A percentile compares a stretch with the other conserved stretches of the same genome.
phyloP scores from a whole-genome alignment of 2,797 vertebrate species.

The Gallirallus australis region DNA sequence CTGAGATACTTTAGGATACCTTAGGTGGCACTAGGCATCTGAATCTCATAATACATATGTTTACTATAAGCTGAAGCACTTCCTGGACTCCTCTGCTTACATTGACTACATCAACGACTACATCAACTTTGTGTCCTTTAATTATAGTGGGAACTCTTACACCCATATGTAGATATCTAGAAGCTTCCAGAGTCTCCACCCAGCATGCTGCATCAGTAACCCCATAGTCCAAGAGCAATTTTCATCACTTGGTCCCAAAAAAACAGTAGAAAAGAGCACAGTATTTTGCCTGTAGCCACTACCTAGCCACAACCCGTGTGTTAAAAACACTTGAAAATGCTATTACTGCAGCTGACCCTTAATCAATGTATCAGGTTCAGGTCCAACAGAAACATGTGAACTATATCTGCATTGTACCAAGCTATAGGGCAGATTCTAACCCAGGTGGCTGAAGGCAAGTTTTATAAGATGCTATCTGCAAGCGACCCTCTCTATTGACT shows the following conservation, averaged over 20 bases:
- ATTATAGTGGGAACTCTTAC: not conserved
- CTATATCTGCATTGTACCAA: not conserved
- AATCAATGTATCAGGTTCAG: not conserved
- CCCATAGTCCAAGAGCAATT: not conserved
- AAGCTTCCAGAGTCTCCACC: not conserved
- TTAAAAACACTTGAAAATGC: not conserved
- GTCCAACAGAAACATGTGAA: not conserved
- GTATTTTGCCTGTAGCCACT: not conserved
- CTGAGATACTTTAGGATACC: not conserved
- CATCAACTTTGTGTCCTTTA: not conserved
- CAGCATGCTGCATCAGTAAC: not conserved
- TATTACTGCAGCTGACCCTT: not conserved
- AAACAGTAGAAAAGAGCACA: not conserved
- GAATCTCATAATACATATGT: not conserved
- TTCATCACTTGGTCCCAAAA: not conserved
- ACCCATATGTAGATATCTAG: not conserved
- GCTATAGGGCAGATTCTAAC: not conserved
- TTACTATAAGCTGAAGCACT: not conserved
- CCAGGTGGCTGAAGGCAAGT: not conserved
- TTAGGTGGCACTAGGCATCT: not conserved
- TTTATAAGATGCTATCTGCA: not conserved
- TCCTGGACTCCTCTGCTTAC: not conserved
- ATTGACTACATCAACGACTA: not conserved
- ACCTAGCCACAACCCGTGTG: rapidly evolving
- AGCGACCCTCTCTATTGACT: not conserved